Conservation (phyloP, 1,140 invertebrate genomes). For the Leptinotarsa lineolata region DNA sequence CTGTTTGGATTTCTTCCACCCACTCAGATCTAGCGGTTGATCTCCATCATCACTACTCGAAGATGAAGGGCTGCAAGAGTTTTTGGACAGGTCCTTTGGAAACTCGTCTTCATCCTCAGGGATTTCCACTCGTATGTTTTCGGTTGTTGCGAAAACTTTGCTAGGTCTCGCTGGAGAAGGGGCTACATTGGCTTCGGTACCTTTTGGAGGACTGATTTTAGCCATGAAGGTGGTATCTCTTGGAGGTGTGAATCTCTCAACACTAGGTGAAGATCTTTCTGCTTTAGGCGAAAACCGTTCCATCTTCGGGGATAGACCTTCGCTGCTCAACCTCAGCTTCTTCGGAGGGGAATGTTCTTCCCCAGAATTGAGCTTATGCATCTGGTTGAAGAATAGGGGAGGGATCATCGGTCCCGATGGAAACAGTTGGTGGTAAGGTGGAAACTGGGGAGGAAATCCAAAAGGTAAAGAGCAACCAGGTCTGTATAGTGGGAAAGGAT, state of each 20-base stretch:
- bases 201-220: slow-evolving; percentile 67
- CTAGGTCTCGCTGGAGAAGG: slow-evolving; percentile 68
- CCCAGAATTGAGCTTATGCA: slow-evolving; percentile 51
- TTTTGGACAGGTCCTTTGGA: slow-evolving; percentile 46
- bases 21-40: slow-evolving; percentile 75
- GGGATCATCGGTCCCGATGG: slow-evolving; percentile 57
- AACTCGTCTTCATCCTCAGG: slow-evolving; percentile 42
- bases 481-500: slow-evolving; percentile 72
- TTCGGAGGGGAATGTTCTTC: slow-evolving; percentile 45
- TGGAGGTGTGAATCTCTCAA: slow-evolving; percentile 59
- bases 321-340: slow-evolving; percentile 45
- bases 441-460: slow-evolving; percentile 58
- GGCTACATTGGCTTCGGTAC: slow-evolving; percentile 67
- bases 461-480: slow-evolving; percentile 57
- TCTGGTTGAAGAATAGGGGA: slow-evolving; percentile 61
- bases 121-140: slow-evolving; percentile 44
- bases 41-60: slow-evolving; percentile 57
- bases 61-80: slow-evolving; percentile 34
- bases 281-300: background rate
- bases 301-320: background rate
- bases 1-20: slow-evolving; percentile 56
- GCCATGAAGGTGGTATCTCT: slow-evolving; percentile 55
- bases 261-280: slow-evolving; percentile 6
- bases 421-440: slow-evolving; percentile 61
- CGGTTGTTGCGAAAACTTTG: slow-evolving; percentile 52